Conservation (phyloP, 2,113 vertebrate genomes). For the Sphyrna mokarran region DNA sequence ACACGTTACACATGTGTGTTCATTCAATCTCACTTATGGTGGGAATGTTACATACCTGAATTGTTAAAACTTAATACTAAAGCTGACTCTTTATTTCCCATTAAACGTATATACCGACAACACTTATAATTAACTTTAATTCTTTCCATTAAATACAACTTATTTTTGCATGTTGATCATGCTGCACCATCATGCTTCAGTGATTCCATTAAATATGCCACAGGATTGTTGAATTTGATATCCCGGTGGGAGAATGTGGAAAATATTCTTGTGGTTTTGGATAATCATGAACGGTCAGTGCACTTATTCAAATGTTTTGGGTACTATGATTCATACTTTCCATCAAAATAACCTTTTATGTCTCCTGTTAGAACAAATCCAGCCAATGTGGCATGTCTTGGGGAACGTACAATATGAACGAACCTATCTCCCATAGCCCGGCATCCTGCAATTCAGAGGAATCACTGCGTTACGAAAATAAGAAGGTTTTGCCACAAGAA, state of each 20-base stretch:
- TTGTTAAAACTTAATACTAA: neutral
- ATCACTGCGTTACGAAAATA: neutral
- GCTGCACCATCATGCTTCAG: neutral
- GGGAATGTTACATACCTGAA: neutral
- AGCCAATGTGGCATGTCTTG: neutral
- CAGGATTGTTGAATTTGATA: neutral
- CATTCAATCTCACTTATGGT: neutral
- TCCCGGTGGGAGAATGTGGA: neutral
- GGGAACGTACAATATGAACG: neutral
- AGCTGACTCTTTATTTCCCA: neutral
- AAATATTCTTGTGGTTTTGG: neutral
- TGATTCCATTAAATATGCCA: neutral
- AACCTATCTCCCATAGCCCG: neutral
- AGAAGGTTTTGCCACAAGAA: neutral
- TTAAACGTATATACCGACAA: neutral
- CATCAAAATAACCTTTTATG: too few species aligned
- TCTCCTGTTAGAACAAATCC: neutral
- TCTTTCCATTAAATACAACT: neutral
- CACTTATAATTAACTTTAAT: neutral
- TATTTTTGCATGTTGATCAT: neutral
- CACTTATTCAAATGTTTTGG: too few species aligned
- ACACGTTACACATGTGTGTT: neutral
- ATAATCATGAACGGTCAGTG: too few species aligned
- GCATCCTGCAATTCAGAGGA: too few species aligned
- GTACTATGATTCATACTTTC: too few species aligned